Evolutionary conservation across 1,140 invertebrate genomes (phyloP).

Genomic region (Drosophila dunni): DNA sequence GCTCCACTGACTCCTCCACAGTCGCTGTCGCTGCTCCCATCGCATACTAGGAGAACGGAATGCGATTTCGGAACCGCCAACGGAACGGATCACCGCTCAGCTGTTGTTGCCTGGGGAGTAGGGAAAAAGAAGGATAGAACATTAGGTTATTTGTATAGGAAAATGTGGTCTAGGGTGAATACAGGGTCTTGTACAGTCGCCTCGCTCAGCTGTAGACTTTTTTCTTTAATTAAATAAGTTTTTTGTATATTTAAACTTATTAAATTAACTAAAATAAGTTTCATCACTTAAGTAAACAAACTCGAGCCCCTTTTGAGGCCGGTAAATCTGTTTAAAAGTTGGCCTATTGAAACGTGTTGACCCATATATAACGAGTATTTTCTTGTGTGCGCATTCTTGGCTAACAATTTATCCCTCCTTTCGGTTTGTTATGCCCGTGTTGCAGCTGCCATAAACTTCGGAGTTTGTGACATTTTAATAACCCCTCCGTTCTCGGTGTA

Average conservation of each 20-base stretch:
- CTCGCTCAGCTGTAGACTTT: too few species aligned
- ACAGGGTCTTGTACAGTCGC: too few species aligned
- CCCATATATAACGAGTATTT: conserved; percentile 1
- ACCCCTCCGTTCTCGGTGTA: conserved; percentile 48
- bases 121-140: neutral
- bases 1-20: conserved; percentile 42
- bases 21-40: conserved; percentile 63
- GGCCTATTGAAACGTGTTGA: neutral
- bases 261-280: too few species aligned
- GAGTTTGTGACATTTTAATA: conserved; percentile 77
- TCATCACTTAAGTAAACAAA: too few species aligned
- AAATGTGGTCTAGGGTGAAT: too few species aligned
- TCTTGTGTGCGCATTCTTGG: conserved; percentile 1
- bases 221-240: too few species aligned
- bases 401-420: conserved; percentile 4
- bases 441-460: conserved; percentile 74
- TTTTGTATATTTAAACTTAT: too few species aligned
- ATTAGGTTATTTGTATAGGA: too few species aligned
- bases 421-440: neutral
- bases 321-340: neutral
- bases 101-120: conserved; percentile 28
- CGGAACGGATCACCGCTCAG: conserved; percentile 21
- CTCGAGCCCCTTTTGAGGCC: too few species aligned
- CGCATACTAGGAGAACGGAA: conserved; percentile 60
- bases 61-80: neutral